Percentiles rank a stretch among this genome's conserved stretches.
phyloP scores from a whole-genome alignment of 2,888 invertebrate genomes.

The Morpho deidamia region DNA sequence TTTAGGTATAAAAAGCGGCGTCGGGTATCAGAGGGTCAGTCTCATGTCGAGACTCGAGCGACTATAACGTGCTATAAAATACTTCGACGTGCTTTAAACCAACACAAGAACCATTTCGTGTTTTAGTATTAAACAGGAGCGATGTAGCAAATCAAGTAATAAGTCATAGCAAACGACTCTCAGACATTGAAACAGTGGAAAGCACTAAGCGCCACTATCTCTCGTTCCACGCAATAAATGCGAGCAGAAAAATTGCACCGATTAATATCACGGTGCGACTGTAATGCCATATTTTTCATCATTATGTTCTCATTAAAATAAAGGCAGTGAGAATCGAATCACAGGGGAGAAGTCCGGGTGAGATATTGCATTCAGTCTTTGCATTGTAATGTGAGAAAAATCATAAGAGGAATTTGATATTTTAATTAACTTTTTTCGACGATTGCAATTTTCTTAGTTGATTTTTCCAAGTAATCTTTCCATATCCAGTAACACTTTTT shows the following conservation, averaged over 20 bases:
- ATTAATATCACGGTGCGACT: constrained; percentile 43
- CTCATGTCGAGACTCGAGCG: no score
- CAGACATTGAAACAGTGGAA: constrained; percentile 5
- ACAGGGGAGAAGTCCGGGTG: constrained; percentile 22
- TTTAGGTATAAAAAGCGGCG: no score
- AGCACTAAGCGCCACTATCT: constrained; percentile 27
- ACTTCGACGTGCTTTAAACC: no score
- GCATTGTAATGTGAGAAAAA: constrained; percentile 27
- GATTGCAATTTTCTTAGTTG: no score
- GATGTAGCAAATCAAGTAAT: constrained; percentile 7
- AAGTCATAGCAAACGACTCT: constrained; percentile 5
- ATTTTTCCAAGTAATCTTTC: no score
- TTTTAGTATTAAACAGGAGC: background rate
- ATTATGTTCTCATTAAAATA: constrained; percentile 70
- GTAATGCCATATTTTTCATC: constrained; percentile 55
- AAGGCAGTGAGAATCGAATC: constrained; percentile 44
- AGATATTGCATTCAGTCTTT: constrained; percentile 34
- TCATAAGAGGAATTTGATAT: no score
- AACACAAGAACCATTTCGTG: no score
- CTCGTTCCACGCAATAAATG: constrained; percentile 43
- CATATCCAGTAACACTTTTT: no score
- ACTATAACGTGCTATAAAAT: no score
- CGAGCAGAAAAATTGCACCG: constrained; percentile 42
- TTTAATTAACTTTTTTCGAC: no score
- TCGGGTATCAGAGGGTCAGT: no score